phyloP scores from a whole-genome alignment of 2,888 invertebrate genomes.

The Chrysolina haemoptera region DNA sequence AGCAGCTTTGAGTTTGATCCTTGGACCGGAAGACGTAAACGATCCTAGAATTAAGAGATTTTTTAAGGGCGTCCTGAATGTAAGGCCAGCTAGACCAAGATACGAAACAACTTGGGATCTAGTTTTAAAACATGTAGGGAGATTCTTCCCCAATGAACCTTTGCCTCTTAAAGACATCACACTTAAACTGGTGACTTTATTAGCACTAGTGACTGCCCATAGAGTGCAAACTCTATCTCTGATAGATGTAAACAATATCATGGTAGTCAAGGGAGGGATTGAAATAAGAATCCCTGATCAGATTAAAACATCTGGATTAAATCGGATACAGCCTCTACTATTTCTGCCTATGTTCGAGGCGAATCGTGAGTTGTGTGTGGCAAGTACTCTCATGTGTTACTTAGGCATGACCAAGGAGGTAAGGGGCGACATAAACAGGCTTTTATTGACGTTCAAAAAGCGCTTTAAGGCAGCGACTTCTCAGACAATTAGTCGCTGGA shows the following conservation, averaged over 20 bases:
- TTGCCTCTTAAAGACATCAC: no score
- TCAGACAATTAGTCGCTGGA: no score
- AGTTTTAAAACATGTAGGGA: not conserved
- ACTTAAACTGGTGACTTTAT: not conserved
- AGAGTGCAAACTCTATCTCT: constrained; percentile 30
- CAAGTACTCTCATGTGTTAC: no score
- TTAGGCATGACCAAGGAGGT: no score
- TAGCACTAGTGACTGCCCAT: not conserved
- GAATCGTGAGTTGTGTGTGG: no score
- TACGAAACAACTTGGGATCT: constrained; percentile 15
- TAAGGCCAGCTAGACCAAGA: not conserved
- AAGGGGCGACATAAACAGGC: no score
- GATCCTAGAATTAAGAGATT: constrained; percentile 1
- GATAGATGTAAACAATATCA: constrained; percentile 42
- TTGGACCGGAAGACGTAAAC: not conserved
- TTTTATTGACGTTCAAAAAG: no score
- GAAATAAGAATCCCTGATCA: constrained; percentile 16
- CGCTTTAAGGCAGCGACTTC: no score
- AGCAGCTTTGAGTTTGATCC: not conserved
- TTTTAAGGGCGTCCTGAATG: not conserved
- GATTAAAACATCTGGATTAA: constrained; percentile 22
- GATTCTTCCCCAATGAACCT: no score
- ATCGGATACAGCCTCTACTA: constrained; percentile 21
- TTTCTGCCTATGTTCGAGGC: not conserved
- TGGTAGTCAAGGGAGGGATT: not conserved